Conservation (phyloP, 2,888 invertebrate genomes). For the Sisyra terminalis region DNA sequence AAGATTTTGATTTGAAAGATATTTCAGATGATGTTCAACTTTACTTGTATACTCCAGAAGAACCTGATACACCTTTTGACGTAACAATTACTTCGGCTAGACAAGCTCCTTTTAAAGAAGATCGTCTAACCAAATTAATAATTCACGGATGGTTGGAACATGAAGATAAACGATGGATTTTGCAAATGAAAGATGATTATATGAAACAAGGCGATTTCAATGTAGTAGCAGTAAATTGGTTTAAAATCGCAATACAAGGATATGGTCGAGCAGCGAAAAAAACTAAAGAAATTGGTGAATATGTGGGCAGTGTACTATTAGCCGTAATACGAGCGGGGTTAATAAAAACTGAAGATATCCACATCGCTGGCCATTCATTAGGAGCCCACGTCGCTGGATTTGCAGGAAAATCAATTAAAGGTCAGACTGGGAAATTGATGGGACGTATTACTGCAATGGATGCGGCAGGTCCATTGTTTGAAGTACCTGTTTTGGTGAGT, state of each 20-base stretch:
- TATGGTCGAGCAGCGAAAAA: slow-evolving; percentile 26
- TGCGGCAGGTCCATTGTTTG: slow-evolving; percentile 26
- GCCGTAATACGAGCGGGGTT: no score
- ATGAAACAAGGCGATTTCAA: slow-evolving; percentile 25
- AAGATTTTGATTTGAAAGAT: no score
- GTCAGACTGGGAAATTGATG: slow-evolving; percentile 18
- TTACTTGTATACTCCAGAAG: no score
- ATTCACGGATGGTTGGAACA: slow-evolving; percentile 32
- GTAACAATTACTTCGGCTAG: no score
- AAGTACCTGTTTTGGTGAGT: slow-evolving; percentile 15
- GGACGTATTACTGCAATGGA: slow-evolving; percentile 29
- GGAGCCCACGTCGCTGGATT: slow-evolving; percentile 26
- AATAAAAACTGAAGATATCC: slow-evolving; percentile 18
- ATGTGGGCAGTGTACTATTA: slow-evolving; percentile 22
- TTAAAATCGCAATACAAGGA: slow-evolving; percentile 16
- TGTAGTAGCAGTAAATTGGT: slow-evolving; percentile 29
- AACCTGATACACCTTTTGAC: no score
- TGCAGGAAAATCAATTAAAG: slow-evolving; percentile 16
- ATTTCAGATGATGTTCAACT: no score
- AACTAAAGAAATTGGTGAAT: slow-evolving; percentile 24
- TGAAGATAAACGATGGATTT: slow-evolving; percentile 22
- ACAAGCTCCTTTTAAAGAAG: no score
- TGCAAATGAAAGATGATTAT: slow-evolving; percentile 24
- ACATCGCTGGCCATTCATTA: slow-evolving; percentile 27
- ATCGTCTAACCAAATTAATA: slow-evolving; percentile 16